Evolutionary conservation across 2,797 vertebrate genomes (phyloP), one percentile per base, ranked within the genome.

Genomic region (Myiotriccus ornatus): DNA sequence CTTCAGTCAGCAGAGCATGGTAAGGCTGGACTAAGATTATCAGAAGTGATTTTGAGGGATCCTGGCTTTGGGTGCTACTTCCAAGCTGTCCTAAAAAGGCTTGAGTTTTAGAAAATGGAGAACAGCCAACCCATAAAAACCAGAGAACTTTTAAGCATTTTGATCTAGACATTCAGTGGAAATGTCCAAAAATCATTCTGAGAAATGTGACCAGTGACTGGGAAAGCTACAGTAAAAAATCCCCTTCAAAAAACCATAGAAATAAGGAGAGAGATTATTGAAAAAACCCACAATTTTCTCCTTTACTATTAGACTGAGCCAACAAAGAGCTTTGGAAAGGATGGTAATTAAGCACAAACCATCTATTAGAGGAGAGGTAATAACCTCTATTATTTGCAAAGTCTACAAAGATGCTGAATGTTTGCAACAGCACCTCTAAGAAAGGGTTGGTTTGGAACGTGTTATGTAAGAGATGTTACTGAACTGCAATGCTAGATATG

Each of bases 121-220:
- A 80, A 22, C 7, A 83, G 74, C 70, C 92, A 95, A 78, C 19
- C 59, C 84, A 65, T n/a, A 47, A 82, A 91, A 84, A 52, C 37
- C 74, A 74, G 35, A 59, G 1, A 62, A 32, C 23, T 76, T 84
- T 87, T 25, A 76, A 86, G 52, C 2, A 0, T 84, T 93, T 79
- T 84, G 70, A 57, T 78, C 75, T 82, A 88, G 41, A 84, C 73
- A 76, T 6, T 30, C 56, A 83, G 57, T 50, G 17, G 67, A 91
- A 84, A 83, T 21, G 49, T 53, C 65, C 67, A 67, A 88, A 93
- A 94, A 55, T 17, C 4, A 12, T 87, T 94, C 92, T 88, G 70
- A 91, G 92, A 95, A 95, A 91, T 67, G 47, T 49, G 88, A 86
- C 88, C 86, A 90, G 32, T 53, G 52, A 70, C 28, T 73, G 56